Evolutionary conservation across 2,888 invertebrate species (phyloP).

Genomic region (Strigamia crassipes): DNA sequence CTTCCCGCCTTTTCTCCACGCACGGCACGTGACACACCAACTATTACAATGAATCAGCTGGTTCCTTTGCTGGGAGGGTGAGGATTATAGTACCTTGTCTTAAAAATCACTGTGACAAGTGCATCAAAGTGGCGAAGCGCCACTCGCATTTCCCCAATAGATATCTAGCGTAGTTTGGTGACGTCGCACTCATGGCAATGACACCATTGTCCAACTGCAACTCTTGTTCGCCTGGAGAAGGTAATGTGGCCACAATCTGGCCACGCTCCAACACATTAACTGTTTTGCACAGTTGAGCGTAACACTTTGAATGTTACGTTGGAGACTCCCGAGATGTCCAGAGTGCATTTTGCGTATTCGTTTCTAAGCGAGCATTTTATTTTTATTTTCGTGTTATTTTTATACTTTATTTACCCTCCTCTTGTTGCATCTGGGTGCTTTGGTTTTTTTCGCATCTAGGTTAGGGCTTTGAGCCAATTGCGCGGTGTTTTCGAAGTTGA

Average conservation of each 20-base stretch:
- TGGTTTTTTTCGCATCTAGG: not conserved
- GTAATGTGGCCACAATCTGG: conserved; percentile 42
- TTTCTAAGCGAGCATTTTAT: conserved; percentile 48
- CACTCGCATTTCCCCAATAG: conserved; percentile 19
- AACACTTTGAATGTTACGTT: conserved; percentile 18
- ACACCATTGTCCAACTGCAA: conserved; percentile 38
- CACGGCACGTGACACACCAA: conserved; percentile 42
- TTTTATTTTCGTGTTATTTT: conserved; percentile 43
- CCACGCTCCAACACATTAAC: conserved; percentile 34
- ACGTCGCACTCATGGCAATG: conserved; percentile 38
- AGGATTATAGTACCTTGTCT: conserved; percentile 20
- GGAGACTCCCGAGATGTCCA: conserved; percentile 8
- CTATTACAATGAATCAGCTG: conserved; percentile 37
- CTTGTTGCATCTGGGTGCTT: not conserved
- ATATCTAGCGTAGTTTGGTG: not conserved
- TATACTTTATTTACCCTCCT: conserved; percentile 47
- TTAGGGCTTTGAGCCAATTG: conserved; percentile 15
- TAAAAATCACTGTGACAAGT: conserved; percentile 40
- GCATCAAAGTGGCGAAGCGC: conserved; percentile 36
- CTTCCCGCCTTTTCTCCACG: conserved; percentile 25
- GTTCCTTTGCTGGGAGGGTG: conserved; percentile 31
- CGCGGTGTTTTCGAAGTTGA: not conserved
- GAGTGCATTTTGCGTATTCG: conserved; percentile 50
- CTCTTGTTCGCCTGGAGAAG: conserved; percentile 22
- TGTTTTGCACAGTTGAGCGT: conserved; percentile 29